Evolutionary conservation across 2,113 vertebrate species (phyloP).

Genomic region (Pterocles burchelli): DNA sequence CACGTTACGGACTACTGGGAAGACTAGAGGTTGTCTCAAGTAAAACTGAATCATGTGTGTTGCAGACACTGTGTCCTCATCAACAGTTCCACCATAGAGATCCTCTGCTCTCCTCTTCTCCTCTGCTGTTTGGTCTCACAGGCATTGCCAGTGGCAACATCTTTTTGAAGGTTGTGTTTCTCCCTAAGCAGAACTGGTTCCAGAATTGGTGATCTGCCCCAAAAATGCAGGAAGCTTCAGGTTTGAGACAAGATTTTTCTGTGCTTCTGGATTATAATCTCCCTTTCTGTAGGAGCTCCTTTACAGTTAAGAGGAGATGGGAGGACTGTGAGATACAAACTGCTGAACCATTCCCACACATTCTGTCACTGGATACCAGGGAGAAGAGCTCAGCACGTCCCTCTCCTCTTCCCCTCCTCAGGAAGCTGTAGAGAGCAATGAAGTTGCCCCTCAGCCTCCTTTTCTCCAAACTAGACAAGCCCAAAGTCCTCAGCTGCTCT

Average conservation of each 20-base stretch:
- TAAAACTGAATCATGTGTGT: no score
- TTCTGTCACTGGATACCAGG: no score
- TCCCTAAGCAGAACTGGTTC: background rate
- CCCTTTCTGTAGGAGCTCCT: rapidly evolving
- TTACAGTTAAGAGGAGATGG: rapidly evolving
- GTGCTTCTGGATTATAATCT: background rate
- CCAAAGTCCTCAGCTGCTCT: no score
- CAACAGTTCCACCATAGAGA: no score
- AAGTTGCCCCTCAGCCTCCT: no score
- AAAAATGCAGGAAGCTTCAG: background rate
- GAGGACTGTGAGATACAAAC: background rate
- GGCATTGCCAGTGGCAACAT: background rate
- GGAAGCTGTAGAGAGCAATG: no score
- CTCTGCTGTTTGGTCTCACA: background rate
- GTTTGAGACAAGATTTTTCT: background rate
- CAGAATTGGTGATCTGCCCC: background rate
- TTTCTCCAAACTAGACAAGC: no score
- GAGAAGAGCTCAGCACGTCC: no score
- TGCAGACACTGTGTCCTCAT: no score
- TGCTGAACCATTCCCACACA: background rate
- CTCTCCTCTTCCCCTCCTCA: no score
- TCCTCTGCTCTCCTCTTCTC: background rate
- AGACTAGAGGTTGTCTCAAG: no score
- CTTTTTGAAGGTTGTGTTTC: background rate
- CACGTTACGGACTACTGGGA: no score